Conservation (phyloP, 2,113 vertebrate species). For the Malaclemys terrapin region DNA sequence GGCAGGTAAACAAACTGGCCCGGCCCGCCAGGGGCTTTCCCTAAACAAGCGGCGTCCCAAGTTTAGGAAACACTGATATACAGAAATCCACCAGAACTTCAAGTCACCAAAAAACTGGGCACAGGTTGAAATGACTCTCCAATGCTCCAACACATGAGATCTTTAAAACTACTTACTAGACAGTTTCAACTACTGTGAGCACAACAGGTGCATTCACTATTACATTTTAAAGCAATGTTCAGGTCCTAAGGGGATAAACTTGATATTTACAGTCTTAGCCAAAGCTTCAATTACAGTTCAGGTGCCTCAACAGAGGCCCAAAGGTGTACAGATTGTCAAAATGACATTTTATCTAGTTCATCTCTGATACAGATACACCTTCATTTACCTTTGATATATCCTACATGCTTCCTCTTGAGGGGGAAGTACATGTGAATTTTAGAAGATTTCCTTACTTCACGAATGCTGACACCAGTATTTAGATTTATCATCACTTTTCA, state of each 20-base stretch:
- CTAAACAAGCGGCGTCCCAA: too few species aligned
- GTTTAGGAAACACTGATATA: neutral
- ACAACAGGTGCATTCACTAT: neutral
- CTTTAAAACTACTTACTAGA: neutral
- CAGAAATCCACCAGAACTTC: neutral
- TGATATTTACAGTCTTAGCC: neutral
- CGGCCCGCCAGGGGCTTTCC: too few species aligned
- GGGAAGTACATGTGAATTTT: neutral
- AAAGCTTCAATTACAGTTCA: neutral
- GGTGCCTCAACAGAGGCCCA: neutral
- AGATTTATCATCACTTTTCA: neutral
- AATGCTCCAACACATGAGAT: neutral
- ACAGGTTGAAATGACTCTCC: neutral
- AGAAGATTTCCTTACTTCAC: neutral
- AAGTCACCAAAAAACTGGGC: neutral
- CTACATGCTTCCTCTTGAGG: neutral
- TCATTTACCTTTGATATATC: neutral
- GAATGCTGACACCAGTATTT: neutral
- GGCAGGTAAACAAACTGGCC: too few species aligned
- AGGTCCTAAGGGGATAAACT: neutral
- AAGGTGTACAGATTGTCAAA: neutral
- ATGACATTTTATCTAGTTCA: neutral
- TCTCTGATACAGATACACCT: neutral
- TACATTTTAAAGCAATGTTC: neutral
- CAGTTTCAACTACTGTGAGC: neutral